Conservation (phyloP, 2,888 invertebrate species). For the Leptogaster cylindrica region DNA sequence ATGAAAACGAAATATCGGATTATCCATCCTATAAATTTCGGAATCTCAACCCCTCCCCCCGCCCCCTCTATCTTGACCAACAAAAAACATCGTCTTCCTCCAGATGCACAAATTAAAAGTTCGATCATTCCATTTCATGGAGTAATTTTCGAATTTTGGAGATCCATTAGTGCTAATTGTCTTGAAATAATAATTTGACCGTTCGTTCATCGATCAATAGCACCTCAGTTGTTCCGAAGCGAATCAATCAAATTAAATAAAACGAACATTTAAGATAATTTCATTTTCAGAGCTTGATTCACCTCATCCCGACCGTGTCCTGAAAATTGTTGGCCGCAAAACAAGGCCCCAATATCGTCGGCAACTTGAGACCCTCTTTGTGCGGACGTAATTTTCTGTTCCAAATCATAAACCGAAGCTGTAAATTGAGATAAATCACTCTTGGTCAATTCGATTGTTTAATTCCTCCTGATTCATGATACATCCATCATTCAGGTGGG, state of each 20-base stretch:
- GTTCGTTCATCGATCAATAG: constrained; percentile 37
- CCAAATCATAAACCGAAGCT: constrained; percentile 26
- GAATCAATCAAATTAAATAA: constrained; percentile 47
- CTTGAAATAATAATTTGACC: constrained; percentile 46
- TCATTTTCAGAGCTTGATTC: constrained; percentile 20
- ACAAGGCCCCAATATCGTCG: constrained; percentile 37
- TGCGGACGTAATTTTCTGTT: constrained; percentile 15
- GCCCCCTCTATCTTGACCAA: no score
- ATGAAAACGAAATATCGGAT: no score
- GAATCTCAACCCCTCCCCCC: no score
- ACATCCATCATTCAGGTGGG: constrained; percentile 35
- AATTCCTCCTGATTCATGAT: constrained; percentile 15
- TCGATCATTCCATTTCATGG: constrained; percentile 44
- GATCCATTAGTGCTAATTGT: constrained; percentile 47
- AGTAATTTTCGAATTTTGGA: constrained; percentile 43
- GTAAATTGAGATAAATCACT: constrained; percentile 40
- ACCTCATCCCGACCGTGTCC: constrained; percentile 10
- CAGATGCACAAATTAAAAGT: constrained; percentile 13
- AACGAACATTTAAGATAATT: constrained; percentile 47
- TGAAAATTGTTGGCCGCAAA: no score
- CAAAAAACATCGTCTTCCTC: background rate
- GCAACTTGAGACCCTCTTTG: constrained; percentile 42
- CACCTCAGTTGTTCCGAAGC: constrained; percentile 2
- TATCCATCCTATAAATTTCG: no score
- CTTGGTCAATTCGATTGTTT: constrained; percentile 36